Evolutionary conservation across 1,140 invertebrate species (phyloP).

Genomic region (Drosophila busckii): DNA sequence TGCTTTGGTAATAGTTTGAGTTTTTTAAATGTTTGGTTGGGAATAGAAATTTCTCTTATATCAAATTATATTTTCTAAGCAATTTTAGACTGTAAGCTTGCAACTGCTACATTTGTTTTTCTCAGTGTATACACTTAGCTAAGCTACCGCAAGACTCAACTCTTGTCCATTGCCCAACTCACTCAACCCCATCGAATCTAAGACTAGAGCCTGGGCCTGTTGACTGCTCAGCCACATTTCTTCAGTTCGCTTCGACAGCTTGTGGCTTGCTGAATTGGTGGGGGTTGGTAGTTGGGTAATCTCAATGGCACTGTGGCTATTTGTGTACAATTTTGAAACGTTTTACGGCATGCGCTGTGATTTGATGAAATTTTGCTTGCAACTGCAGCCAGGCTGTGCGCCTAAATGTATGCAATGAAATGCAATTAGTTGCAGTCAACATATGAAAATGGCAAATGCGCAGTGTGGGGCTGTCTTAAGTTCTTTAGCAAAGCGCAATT

Average conservation of each 20-base stretch:
- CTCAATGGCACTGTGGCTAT: slow-evolving; percentile 48
- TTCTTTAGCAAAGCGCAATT: slow-evolving; percentile 48
- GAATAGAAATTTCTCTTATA: too few relatives aligned
- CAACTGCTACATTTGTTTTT: slow-evolving; percentile 21
- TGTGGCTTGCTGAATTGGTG: slow-evolving; percentile 18
- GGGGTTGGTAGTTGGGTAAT: slow-evolving; percentile 55
- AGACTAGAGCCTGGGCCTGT: too few relatives aligned
- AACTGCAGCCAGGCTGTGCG: slow-evolving; percentile 13
- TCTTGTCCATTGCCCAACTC: slow-evolving; percentile 38
- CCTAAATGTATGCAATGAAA: slow-evolving; percentile 72
- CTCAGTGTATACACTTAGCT: slow-evolving; percentile 37
- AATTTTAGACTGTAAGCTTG: too few relatives aligned
- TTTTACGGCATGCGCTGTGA: slow-evolving; percentile 61
- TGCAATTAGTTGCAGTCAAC: slow-evolving; percentile 66
- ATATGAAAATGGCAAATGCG: neutral
- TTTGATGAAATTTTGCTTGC: slow-evolving; percentile 14
- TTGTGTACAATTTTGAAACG: slow-evolving; percentile 69
- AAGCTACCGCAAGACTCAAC: slow-evolving; percentile 48
- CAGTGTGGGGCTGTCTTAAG: slow-evolving; percentile 1
- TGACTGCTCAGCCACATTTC: slow-evolving; percentile 6
- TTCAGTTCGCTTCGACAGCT: neutral
- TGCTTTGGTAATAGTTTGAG: too few relatives aligned
- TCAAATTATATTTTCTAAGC: too few relatives aligned
- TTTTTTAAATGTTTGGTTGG: too few relatives aligned
- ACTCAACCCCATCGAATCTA: too few relatives aligned